Percentiles rank a stretch among this genome's conserved stretches.
Evolutionary conservation across 2,113 vertebrate genomes (phyloP).

Genomic region (Xenopus borealis): DNA sequence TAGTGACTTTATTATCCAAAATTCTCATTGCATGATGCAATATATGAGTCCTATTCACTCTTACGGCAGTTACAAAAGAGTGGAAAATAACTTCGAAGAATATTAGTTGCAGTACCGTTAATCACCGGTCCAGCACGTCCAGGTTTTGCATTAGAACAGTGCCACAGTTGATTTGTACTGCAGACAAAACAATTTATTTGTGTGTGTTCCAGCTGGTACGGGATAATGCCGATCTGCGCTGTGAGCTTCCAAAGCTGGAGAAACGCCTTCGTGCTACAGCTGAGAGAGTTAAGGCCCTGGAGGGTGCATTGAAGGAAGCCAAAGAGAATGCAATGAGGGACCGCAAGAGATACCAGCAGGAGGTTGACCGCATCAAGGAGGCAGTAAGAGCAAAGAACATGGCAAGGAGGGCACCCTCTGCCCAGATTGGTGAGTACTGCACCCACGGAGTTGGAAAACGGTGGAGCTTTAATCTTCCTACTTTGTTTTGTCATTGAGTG

Average conservation of each 20-base stretch:
- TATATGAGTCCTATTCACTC: too few species aligned
- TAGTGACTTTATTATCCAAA: too few species aligned
- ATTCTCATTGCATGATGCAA: too few species aligned
- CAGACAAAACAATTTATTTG: neutral
- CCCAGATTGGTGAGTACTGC: slow-evolving; percentile 80
- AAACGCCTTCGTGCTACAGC: slow-evolving; percentile 86
- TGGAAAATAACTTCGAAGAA: too few species aligned
- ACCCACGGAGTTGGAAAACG: too few species aligned
- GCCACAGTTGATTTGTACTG: too few species aligned
- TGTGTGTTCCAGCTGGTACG: slow-evolving; percentile 71
- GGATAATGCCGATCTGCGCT: slow-evolving; percentile 92
- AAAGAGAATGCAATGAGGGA: slow-evolving; percentile 89
- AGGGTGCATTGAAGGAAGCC: slow-evolving; percentile 86
- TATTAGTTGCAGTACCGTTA: too few species aligned
- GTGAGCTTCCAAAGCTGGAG: slow-evolving; percentile 92
- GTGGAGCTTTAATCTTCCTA: too few species aligned
- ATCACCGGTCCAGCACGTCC: too few species aligned
- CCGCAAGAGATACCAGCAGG: slow-evolving; percentile 91
- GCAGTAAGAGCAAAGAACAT: slow-evolving; percentile 89
- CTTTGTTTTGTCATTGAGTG: too few species aligned
- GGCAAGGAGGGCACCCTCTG: slow-evolving; percentile 79
- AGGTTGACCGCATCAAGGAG: slow-evolving; percentile 94
- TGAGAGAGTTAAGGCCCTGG: slow-evolving; percentile 86
- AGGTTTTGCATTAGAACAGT: too few species aligned
- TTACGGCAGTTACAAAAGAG: too few species aligned